These are phyloP conservation scores for Drosophila teissieri DNA, from an alignment of 1,140 invertebrate species.

Conservation along the genomic window DNA sequence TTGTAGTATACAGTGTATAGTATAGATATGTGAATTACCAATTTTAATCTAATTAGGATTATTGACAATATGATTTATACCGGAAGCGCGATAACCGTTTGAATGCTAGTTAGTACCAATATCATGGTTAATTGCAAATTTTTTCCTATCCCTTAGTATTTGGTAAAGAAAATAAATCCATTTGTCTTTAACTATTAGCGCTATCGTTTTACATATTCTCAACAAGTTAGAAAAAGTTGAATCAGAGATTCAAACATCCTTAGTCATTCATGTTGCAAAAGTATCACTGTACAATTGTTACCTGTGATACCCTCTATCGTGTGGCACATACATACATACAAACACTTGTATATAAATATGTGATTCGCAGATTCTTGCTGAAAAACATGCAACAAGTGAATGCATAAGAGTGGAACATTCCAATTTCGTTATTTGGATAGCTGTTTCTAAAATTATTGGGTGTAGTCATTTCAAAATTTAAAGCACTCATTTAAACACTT, in stretches of 20 bases:
- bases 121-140: too few species aligned
- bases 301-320: too few species aligned
- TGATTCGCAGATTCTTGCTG: background rate
- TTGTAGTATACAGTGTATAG: background rate
- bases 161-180: too few species aligned
- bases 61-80: background rate
- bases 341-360: background rate
- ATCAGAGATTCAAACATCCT: background rate
- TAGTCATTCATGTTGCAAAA: background rate
- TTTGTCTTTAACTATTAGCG: too few species aligned
- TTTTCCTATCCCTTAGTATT: too few species aligned
- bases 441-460: background rate
- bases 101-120: background rate
- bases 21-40: background rate
- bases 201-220: too few species aligned
- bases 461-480: too few species aligned
- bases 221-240: too few species aligned
- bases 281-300: background rate
- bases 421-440: background rate
- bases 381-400: conserved; percentile 1
- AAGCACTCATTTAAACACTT: too few species aligned
- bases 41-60: background rate
- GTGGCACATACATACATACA: too few species aligned
- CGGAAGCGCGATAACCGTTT: background rate
- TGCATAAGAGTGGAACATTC: background rate